phyloP scores from a whole-genome alignment of 1,140 invertebrate species.

The Drosophila tsacasi region DNA sequence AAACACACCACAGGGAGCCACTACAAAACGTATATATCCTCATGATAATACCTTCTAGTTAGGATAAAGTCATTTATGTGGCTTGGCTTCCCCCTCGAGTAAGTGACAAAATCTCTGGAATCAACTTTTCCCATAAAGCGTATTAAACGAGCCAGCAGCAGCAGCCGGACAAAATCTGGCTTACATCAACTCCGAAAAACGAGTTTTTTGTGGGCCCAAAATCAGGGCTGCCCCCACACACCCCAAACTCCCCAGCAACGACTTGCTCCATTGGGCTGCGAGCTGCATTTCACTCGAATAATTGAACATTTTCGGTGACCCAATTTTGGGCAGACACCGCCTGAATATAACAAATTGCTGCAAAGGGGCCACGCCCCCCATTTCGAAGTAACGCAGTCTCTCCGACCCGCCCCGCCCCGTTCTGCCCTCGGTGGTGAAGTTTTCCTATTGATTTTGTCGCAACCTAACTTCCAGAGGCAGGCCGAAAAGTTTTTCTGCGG shows the following conservation, averaged over 20 bases:
- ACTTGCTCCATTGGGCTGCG: slow-evolving; percentile 20
- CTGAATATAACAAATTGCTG: slow-evolving; percentile 70
- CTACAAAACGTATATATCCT: background rate
- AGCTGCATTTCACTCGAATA: slow-evolving; percentile 69
- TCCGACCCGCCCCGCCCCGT: slow-evolving; percentile 14
- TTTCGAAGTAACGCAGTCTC: slow-evolving; percentile 20
- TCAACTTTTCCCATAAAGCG: slow-evolving; percentile 28
- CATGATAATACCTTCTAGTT: background rate
- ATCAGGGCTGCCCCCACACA: slow-evolving; percentile 43
- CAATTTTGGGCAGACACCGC: slow-evolving; percentile 62
- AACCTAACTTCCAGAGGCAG: slow-evolving; percentile 33
- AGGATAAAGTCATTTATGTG: slow-evolving; percentile 1
- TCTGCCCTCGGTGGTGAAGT: slow-evolving; percentile 31
- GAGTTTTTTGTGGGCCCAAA: slow-evolving; percentile 65
- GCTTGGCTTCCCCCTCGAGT: slow-evolving; percentile 16
- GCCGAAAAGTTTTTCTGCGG: slow-evolving; percentile 43
- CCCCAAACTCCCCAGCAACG: background rate
- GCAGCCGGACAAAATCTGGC: slow-evolving; percentile 47
- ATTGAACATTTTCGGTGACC: slow-evolving; percentile 77
- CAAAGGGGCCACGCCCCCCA: slow-evolving; percentile 44
- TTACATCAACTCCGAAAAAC: slow-evolving; percentile 64
- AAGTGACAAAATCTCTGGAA: slow-evolving; percentile 28
- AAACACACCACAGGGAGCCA: background rate
- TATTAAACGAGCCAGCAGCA: slow-evolving; percentile 31
- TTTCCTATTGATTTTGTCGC: slow-evolving; percentile 78